Conservation (phyloP, 2,888 invertebrate genomes). For the Alcis repandata region DNA sequence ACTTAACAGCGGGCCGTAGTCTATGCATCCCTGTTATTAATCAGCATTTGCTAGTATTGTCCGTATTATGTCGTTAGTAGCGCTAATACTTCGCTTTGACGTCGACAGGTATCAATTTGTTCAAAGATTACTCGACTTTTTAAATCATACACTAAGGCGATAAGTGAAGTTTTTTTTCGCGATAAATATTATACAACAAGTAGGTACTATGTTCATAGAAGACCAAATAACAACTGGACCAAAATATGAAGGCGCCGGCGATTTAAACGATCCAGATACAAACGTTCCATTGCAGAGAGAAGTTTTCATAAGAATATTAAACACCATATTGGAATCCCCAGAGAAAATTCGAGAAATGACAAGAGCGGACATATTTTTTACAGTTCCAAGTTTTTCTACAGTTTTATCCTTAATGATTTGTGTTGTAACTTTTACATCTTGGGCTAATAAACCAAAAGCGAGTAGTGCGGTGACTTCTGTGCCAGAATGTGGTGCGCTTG, state of each 20-base stretch:
- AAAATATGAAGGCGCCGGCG: neutral
- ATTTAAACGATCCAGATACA: neutral
- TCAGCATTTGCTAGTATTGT: neutral
- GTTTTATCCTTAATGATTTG: neutral
- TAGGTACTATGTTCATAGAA: neutral
- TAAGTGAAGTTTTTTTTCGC: no score
- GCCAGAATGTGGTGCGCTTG: neutral
- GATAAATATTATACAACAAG: no score
- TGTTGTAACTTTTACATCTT: neutral
- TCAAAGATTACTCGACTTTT: no score
- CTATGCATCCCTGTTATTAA: neutral
- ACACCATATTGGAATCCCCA: neutral
- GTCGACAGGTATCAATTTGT: neutral
- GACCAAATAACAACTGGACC: neutral
- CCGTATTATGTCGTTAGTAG: neutral
- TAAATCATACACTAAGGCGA: no score
- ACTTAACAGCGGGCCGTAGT: neutral
- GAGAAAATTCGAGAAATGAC: neutral
- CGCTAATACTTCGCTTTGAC: neutral
- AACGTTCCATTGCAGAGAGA: neutral
- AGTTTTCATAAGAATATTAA: neutral
- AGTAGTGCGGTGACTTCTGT: neutral
- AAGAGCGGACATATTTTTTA: neutral
- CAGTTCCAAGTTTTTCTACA: neutral
- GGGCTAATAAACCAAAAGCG: neutral